Evolutionary conservation across 1,140 invertebrate genomes (phyloP).

Genomic region (Halesus radiatus): DNA sequence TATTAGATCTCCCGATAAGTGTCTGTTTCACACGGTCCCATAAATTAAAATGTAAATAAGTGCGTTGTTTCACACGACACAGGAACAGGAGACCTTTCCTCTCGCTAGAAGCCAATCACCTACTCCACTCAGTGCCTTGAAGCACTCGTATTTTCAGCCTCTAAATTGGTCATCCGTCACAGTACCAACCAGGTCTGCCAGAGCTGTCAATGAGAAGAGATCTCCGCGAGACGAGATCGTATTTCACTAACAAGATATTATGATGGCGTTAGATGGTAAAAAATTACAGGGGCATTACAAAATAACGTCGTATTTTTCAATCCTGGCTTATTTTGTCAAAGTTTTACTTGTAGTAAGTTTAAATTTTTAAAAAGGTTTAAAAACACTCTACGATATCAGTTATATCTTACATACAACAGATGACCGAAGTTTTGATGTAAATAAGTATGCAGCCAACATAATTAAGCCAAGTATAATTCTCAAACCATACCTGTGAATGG

Average conservation of each 20-base stretch:
- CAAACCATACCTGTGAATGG: no score
- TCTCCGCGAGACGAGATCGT: neutral
- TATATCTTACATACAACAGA: no score
- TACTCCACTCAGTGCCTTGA: neutral
- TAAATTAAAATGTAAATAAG: neutral
- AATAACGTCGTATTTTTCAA: no score
- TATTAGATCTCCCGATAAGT: neutral
- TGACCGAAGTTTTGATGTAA: no score
- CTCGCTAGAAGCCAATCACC: neutral
- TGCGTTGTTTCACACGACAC: slow-evolving; percentile 9
- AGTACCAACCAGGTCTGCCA: neutral
- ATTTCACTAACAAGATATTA: neutral
- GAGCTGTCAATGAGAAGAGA: slow-evolving; percentile 1
- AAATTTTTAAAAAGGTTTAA: no score
- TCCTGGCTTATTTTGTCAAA: no score
- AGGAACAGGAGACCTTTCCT: slow-evolving; percentile 19
- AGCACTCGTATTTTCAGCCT: neutral
- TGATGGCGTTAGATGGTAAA: no score
- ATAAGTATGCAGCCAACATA: no score
- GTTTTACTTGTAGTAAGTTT: no score
- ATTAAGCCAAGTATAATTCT: no score
- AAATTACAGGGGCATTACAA: no score
- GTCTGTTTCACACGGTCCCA: slow-evolving; percentile 7
- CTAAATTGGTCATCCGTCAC: slow-evolving; percentile 8
- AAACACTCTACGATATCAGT: no score